phyloP scores from a whole-genome alignment of 2,888 invertebrate genomes.

The Cosmorhoe ocellata region DNA sequence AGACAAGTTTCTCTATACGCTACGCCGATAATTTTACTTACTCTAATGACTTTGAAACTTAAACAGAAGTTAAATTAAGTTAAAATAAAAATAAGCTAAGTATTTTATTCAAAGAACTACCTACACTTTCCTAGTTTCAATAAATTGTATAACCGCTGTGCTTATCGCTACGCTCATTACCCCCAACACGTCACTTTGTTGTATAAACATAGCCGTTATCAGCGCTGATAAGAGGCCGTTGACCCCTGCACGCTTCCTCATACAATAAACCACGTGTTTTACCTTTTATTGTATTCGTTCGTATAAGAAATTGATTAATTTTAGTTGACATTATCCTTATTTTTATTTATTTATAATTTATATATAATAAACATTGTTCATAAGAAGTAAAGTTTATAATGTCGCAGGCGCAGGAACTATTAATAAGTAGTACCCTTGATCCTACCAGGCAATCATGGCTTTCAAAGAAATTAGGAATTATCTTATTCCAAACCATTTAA shows the following conservation, averaged over 20 bases:
- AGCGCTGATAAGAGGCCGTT: conserved; percentile 59
- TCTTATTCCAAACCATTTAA: too few relatives aligned
- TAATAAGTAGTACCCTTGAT: too few relatives aligned
- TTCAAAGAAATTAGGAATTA: too few relatives aligned
- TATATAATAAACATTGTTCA: neutral
- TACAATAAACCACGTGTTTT: conserved; percentile 45
- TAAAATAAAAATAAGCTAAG: too few relatives aligned
- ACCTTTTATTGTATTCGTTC: conserved; percentile 29
- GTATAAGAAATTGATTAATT: conserved; percentile 30
- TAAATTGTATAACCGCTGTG: conserved; percentile 13
- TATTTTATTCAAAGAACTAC: too few relatives aligned
- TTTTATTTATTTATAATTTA: conserved; percentile 1
- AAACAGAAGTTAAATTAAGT: too few relatives aligned
- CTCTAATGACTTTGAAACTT: too few relatives aligned
- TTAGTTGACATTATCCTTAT: conserved; percentile 3
- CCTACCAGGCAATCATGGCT: too few relatives aligned
- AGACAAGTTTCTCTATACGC: too few relatives aligned
- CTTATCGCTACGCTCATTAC: conserved; percentile 26
- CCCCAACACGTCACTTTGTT: conserved; percentile 17
- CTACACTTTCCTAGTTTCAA: neutral
- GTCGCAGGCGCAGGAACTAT: too few relatives aligned
- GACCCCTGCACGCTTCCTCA: conserved; percentile 55
- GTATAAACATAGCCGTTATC: conserved; percentile 61
- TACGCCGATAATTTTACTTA: too few relatives aligned
- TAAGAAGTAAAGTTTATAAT: neutral